Conservation (phyloP, 2,113 vertebrate species). For the Callocephalon fimbriatum region DNA sequence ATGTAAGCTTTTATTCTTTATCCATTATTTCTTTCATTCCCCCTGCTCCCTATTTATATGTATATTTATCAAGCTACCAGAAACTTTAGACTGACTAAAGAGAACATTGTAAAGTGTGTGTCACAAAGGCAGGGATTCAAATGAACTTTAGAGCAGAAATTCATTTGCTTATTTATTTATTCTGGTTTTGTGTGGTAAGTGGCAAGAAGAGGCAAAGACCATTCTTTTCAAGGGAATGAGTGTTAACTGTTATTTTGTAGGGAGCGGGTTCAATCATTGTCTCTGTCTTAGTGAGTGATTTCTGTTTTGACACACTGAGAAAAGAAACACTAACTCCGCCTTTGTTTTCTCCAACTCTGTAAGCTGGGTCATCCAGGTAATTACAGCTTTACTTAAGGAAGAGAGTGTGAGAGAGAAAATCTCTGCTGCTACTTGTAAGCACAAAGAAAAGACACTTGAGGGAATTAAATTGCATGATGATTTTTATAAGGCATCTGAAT, state of each 20-base stretch:
- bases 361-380: conserved; percentile 59
- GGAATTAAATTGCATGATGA: conserved; percentile 77
- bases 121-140: background rate
- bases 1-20: background rate
- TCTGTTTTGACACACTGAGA: conserved; percentile 14
- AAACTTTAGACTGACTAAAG: background rate
- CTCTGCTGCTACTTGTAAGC: conserved; percentile 57
- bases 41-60: background rate
- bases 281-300: background rate
- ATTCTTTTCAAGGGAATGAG: background rate
- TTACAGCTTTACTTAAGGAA: conserved; percentile 59
- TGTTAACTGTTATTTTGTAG: background rate
- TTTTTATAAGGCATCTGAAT: conserved; percentile 76
- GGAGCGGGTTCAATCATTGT: background rate
- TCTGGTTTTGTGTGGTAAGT: background rate
- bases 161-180: background rate
- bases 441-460: conserved; percentile 76
- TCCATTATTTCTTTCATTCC: background rate
- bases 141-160: conserved; percentile 17
- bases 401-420: background rate
- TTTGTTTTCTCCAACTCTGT: conserved; percentile 58
- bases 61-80: background rate
- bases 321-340: conserved; percentile 15
- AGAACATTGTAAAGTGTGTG: background rate
- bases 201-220: conserved; percentile 3